phyloP scores from a whole-genome alignment of 2,113 vertebrate genomes.

The Eurypyga helias region DNA sequence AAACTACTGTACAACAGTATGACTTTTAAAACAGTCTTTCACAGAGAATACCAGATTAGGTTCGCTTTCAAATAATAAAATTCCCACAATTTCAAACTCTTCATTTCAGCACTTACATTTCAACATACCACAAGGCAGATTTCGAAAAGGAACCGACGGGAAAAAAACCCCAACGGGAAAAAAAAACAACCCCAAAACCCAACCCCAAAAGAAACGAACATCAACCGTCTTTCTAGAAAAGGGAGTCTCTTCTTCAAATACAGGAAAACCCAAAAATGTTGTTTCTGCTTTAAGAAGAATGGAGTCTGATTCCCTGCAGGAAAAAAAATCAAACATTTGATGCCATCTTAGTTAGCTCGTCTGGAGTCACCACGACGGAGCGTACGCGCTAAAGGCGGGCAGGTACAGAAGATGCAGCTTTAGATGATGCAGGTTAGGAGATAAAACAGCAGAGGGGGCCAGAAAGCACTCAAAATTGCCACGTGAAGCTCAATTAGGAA shows the following conservation, averaged over 20 bases:
- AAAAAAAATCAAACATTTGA: conserved; percentile 85
- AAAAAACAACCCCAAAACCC: background rate
- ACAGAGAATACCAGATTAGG: conserved; percentile 80
- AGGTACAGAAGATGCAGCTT: conserved; percentile 63
- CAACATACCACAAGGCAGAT: conserved; percentile 86
- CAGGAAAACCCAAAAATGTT: conserved; percentile 92
- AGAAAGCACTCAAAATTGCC: conserved; percentile 79
- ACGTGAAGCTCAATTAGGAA: conserved; percentile 63
- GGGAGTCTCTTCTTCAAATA: conserved; percentile 91
- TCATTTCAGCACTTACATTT: conserved; percentile 88
- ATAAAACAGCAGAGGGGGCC: conserved; percentile 86
- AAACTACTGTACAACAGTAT: conserved; percentile 95
- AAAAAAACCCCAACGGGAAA: background rate
- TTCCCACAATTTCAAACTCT: conserved; percentile 78
- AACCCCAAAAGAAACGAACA: conserved; percentile 63
- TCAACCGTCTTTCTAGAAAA: conserved; percentile 88
- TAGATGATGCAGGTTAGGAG: conserved; percentile 87
- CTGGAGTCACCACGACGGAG: conserved; percentile 75
- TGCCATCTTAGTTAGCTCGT: conserved; percentile 76
- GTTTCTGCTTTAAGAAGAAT: conserved; percentile 91
- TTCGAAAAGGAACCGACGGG: conserved; percentile 77
- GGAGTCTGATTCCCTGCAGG: conserved; percentile 86
- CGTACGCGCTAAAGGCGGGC: conserved; percentile 65
- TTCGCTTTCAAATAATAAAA: conserved; percentile 78
- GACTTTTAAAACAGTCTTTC: conserved; percentile 80